phyloP scores from a whole-genome alignment of 2,113 vertebrate genomes.

The Limanda limanda region DNA sequence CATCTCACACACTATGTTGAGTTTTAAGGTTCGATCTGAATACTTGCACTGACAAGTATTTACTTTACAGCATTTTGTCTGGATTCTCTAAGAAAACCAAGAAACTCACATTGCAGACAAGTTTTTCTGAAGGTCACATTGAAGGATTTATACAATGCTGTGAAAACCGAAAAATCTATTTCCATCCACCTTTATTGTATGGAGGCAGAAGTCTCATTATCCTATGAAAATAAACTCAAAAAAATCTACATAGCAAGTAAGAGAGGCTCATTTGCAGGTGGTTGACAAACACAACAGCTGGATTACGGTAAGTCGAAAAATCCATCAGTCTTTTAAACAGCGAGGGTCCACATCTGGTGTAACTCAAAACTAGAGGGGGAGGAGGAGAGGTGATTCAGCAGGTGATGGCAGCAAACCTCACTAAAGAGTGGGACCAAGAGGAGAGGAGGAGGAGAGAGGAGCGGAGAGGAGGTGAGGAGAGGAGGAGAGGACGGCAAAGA shows the following conservation, averaged over 20 bases:
- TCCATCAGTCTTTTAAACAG: slow-evolving; percentile 90
- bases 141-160: too few relatives aligned
- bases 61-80: neutral
- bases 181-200: too few relatives aligned
- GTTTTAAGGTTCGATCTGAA: slow-evolving; percentile 7
- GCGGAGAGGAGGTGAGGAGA: slow-evolving; percentile 6
- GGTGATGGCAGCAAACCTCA: slow-evolving; percentile 85
- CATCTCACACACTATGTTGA: neutral
- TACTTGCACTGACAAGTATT: too few relatives aligned
- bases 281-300: slow-evolving; percentile 83
- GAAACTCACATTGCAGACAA: neutral
- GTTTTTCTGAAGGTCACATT: too few relatives aligned
- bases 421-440: slow-evolving; percentile 45
- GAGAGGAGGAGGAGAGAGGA: neutral
- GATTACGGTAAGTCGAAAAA: slow-evolving; percentile 88
- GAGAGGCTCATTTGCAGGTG: slow-evolving; percentile 55
- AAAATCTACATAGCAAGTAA: neutral
- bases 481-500: neutral
- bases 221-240: neutral
- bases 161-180: too few relatives aligned
- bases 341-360: slow-evolving; percentile 91
- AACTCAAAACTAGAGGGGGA: slow-evolving; percentile 79
- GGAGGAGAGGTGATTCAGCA: slow-evolving; percentile 84
- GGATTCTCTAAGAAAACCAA: neutral
- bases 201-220: neutral